A percentile compares a stretch with the other conserved stretches of the same genome.
Conservation (phyloP, 2,888 invertebrate genomes). For the Dicranocentrus wangi region DNA sequence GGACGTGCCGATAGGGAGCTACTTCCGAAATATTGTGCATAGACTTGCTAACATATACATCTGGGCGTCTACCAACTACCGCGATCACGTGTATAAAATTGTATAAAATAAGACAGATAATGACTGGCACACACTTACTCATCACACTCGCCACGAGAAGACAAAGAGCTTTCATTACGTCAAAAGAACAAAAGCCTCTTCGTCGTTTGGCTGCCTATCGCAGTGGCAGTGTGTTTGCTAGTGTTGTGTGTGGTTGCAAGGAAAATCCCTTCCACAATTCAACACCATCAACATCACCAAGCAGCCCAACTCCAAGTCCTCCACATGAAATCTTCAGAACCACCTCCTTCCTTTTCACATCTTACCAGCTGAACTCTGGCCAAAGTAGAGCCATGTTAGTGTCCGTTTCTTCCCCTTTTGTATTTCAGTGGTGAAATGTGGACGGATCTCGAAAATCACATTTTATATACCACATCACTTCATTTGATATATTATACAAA, state of each 20-base stretch:
- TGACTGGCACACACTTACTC: constrained; percentile 62
- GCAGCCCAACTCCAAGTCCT: not conserved
- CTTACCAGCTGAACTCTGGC: constrained; percentile 16
- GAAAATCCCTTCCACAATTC: constrained; percentile 57
- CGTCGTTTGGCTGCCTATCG: constrained; percentile 3
- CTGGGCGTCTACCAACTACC: no score
- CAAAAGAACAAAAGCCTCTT: constrained; percentile 51
- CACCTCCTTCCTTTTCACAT: constrained; percentile 39
- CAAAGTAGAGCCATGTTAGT: constrained; percentile 30
- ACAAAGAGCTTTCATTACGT: constrained; percentile 62
- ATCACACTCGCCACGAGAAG: constrained; percentile 55
- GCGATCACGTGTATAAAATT: no score
- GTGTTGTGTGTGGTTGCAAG: constrained; percentile 49
- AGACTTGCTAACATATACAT: no score
- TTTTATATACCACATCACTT: constrained; percentile 13
- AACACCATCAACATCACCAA: constrained; percentile 33
- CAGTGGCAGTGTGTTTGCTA: constrained; percentile 42
- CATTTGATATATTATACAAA: constrained; percentile 28
- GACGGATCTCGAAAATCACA: constrained; percentile 40
- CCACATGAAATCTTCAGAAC: constrained; percentile 32
- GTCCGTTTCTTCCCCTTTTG: constrained; percentile 32
- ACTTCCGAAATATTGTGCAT: no score
- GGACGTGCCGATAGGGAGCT: no score
- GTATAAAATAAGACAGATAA: constrained; percentile 33
- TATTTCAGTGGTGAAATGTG: constrained; percentile 40